Evolutionary conservation across 2,888 invertebrate genomes (phyloP).

Genomic region (Drosophila birchii): DNA sequence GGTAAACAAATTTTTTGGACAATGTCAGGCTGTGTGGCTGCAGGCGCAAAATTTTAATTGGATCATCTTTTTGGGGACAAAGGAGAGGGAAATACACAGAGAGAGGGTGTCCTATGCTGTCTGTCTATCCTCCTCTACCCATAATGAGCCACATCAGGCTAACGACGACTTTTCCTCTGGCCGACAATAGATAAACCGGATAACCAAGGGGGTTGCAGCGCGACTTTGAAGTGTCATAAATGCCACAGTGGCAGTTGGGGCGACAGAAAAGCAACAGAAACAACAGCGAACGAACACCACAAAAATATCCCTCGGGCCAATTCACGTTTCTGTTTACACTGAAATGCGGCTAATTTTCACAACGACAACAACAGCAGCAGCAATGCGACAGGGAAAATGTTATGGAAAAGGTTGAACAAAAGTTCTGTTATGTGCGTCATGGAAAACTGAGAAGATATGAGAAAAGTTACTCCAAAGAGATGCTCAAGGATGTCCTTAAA

Average conservation of each 20-base stretch:
- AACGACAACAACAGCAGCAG: slow-evolving; percentile 41
- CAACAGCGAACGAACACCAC: slow-evolving; percentile 25
- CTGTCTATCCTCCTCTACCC: slow-evolving; percentile 34
- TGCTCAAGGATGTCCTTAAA: slow-evolving; percentile 5
- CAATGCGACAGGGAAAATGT: slow-evolving; percentile 49
- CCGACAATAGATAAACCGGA: slow-evolving; percentile 36
- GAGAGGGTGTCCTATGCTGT: slow-evolving; percentile 28
- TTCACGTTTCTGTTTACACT: slow-evolving; percentile 59
- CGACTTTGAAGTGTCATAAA: slow-evolving; percentile 69
- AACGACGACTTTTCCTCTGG: slow-evolving; percentile 56
- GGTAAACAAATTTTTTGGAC: slow-evolving; percentile 34
- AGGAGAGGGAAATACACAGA: slow-evolving; percentile 9
- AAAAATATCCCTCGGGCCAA: slow-evolving; percentile 55
- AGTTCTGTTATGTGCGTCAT: slow-evolving; percentile 51
- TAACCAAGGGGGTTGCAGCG: slow-evolving; percentile 27
- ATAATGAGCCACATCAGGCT: slow-evolving; percentile 65
- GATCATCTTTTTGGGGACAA: slow-evolving; percentile 54
- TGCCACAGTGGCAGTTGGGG: slow-evolving; percentile 48
- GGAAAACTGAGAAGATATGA: slow-evolving; percentile 9
- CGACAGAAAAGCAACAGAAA: slow-evolving; percentile 19
- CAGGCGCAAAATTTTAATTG: slow-evolving; percentile 60
- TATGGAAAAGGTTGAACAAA: slow-evolving; percentile 45
- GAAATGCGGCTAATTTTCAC: slow-evolving; percentile 66
- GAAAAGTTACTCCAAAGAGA: not conserved
- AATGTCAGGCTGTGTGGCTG: slow-evolving; percentile 27